Base-by-base conservation (phyloP, 2,888 invertebrate genomes). In the Unio pictorum region DNA sequence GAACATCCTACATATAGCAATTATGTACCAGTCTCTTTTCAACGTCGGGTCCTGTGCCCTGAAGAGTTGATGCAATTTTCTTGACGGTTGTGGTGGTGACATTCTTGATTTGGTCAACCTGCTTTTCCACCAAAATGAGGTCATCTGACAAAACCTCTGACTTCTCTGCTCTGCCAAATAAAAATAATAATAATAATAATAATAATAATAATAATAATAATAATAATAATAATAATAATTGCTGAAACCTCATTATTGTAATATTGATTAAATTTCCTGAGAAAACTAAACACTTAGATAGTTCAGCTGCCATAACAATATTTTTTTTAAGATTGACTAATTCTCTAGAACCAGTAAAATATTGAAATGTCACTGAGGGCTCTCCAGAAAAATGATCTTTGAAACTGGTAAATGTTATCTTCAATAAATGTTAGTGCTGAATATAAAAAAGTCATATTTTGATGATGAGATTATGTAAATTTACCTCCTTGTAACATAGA, bases 61-160 rank as follows among this genome's bases (percentile, higher is more conserved):
- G 88, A 26, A 92, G 82, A 78, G 90, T 89, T 55, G 88, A 87
- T 6, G 89, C 83, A 60, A 92, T 82, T 77, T 91, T 92, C 82
- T 92, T 92, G 34, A 89, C 87, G 2, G 91, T 90, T 69, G 86
- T 91, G 67, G 89, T 87, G 78, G 91, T 91, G 64, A 94, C 94
- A 88, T 93, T 93, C 80, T 94, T 92, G 64, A 96, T 93, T 82
- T 94, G 93, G 79, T 96, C 96, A 15, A 96, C 95, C 88, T 94
- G 93, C 82, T 93, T 93, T 86, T 96, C 96, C 20, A 95, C 95
- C 73, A 93, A 93, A 89, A 94, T 94, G 69, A 96, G 91, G 90
- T 96, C 95, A 91, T 95, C 95, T 72, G 95, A 94, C 67, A 96
- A 91, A 18, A 94, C 94, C 90, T 96, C 95, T 28, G 94, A 94